phyloP scores from a whole-genome alignment of 2,113 vertebrate species.

The Crotalus tigris region DNA sequence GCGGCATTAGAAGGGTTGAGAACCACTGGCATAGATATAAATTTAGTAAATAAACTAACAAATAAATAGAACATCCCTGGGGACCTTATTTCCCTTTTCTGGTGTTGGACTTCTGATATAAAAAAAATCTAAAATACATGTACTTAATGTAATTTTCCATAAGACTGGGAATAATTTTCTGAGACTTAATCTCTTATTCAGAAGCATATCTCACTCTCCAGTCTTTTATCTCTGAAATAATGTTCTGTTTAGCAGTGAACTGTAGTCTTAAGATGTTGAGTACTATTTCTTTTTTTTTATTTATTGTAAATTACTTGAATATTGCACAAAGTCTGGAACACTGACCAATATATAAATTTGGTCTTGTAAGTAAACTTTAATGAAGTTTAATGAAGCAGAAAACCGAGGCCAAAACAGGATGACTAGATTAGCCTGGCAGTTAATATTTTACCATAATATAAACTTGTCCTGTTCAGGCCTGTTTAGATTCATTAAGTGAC shows the following conservation, averaged over 20 bases:
- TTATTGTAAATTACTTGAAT: conserved; percentile 30
- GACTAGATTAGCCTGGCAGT: conserved; percentile 42
- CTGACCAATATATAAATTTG: conserved; percentile 15
- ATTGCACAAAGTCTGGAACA: conserved; percentile 30
- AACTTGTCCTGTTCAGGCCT: conserved; percentile 46
- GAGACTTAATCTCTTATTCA: background rate
- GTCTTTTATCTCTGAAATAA: background rate
- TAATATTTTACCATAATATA: conserved; percentile 49
- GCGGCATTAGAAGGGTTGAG: no score
- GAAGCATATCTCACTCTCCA: background rate
- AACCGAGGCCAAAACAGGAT: conserved; percentile 41
- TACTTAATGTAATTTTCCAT: background rate
- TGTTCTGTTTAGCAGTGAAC: background rate
- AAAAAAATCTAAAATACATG: background rate
- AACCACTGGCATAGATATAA: background rate
- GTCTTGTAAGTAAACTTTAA: conserved; percentile 42
- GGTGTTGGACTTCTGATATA: background rate
- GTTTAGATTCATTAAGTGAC: conserved; percentile 50
- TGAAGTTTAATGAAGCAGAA: conserved; percentile 52
- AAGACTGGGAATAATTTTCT: background rate
- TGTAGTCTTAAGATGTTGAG: background rate
- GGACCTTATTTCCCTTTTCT: background rate
- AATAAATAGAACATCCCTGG: background rate
- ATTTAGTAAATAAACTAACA: no score
- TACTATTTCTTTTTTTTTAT: background rate